These are phyloP conservation scores for Hypsibius dujardini DNA, from an alignment of 1,140 invertebrate genomes.

Conservation along the genomic window DNA sequence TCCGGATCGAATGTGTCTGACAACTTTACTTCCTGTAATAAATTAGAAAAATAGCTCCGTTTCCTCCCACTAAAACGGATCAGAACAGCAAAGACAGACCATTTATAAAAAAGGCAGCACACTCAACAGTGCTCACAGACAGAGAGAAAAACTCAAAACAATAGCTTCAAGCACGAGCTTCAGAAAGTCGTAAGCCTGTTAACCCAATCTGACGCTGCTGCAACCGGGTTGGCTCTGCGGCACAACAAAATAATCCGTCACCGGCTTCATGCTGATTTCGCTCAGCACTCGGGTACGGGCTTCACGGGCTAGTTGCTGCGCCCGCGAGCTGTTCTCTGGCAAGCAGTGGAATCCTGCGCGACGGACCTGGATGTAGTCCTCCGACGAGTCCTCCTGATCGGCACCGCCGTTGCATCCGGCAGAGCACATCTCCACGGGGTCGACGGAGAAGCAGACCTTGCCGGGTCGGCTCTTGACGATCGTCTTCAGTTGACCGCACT, in stretches of 20 bases:
- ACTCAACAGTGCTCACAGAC: no score
- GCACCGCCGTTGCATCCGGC: background rate
- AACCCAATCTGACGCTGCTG: background rate
- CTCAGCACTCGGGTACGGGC: background rate
- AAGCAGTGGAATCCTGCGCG: background rate
- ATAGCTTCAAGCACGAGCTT: no score
- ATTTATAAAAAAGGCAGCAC: no score
- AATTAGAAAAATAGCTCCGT: no score
- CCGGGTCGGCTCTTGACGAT: conserved; percentile 9
- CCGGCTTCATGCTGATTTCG: conserved; percentile 3
- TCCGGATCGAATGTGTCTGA: no score
- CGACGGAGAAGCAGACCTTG: conserved; percentile 13
- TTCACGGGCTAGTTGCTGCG: background rate
- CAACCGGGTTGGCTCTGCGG: background rate
- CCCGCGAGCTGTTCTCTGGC: background rate
- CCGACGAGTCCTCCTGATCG: background rate
- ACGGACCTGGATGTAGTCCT: background rate
- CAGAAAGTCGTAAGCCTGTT: no score
- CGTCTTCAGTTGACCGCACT: conserved; percentile 6
- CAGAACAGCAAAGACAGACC: no score
- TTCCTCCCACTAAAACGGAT: no score
- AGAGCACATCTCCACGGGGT: background rate
- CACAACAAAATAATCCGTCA: background rate
- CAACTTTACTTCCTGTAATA: no score
- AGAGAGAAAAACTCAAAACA: no score